phyloP scores from a whole-genome alignment of 1,140 invertebrate genomes.

The Lucilia cuprina region DNA sequence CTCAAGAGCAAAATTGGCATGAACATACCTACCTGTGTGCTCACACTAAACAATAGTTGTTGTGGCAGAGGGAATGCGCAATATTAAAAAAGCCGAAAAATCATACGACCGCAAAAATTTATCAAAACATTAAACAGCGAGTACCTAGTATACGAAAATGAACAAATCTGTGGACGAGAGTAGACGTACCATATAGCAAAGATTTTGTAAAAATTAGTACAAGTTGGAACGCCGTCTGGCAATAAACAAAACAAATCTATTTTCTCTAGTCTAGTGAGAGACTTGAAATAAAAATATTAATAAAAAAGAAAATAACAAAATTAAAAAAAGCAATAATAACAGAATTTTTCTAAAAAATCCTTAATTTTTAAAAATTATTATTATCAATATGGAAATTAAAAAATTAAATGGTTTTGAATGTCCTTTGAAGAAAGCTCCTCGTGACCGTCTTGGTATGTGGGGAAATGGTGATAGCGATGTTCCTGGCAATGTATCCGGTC shows the following conservation, averaged over 20 bases:
- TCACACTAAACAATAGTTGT: neutral
- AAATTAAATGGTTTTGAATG: neutral
- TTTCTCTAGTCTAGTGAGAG: conserved; percentile 30
- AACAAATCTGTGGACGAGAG: conserved; percentile 50
- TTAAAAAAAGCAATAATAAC: neutral
- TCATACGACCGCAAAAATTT: conserved; percentile 57
- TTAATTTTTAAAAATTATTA: neutral
- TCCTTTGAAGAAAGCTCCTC: conserved; percentile 35
- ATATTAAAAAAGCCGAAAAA: conserved; percentile 51
- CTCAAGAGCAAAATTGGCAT: neutral
- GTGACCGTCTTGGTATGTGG: conserved; percentile 55
- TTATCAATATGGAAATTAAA: neutral
- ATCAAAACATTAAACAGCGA: conserved; percentile 38
- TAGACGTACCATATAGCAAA: conserved; percentile 54
- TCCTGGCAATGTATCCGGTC: conserved; percentile 49
- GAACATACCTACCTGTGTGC: too few relatives aligned
- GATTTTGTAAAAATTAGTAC: conserved; percentile 59
- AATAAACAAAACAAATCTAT: conserved; percentile 33
- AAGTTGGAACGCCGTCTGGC: conserved; percentile 48
- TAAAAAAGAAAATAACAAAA: conserved; percentile 7
- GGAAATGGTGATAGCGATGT: conserved; percentile 52
- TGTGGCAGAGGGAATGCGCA: conserved; percentile 41
- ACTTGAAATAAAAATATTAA: conserved; percentile 31
- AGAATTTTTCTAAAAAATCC: neutral
- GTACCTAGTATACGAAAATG: too few relatives aligned